These are phyloP conservation scores for Typhlichthys subterraneus DNA, from an alignment of 2,797 vertebrate species.

Conservation along the genomic window DNA sequence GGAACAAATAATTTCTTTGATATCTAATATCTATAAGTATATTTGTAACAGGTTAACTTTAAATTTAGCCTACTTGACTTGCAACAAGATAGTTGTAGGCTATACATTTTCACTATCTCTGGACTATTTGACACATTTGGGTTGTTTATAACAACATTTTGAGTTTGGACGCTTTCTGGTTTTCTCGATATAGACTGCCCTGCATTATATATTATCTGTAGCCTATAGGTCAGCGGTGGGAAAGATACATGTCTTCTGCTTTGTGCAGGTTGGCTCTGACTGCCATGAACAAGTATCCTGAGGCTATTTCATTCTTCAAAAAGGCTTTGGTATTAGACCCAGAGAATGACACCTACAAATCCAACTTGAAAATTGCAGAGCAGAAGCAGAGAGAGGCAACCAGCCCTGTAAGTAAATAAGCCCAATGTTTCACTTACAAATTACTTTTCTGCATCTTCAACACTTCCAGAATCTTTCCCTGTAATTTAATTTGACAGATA, in stretches of 20 bases:
- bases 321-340: conserved; percentile 96
- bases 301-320: conserved; percentile 93
- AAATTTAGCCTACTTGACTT: no score
- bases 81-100: background rate
- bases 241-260: background rate
- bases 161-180: no score
- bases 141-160: no score
- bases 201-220: no score
- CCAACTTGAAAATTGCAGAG: conserved; percentile 96
- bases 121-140: no score
- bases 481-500: conserved; percentile 76
- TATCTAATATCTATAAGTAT: no score
- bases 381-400: conserved; percentile 92
- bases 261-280: conserved; percentile 87
- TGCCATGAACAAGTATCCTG: conserved; percentile 92
- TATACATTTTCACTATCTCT: background rate
- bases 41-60: no score
- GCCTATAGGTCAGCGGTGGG: background rate
- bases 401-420: conserved; percentile 86
- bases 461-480: conserved; percentile 9
- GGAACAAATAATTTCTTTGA: no score
- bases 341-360: conserved; percentile 96
- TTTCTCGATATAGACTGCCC: background rate
- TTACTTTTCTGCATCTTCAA: background rate
- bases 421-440: background rate